phyloP scores from a whole-genome alignment of 2,888 invertebrate species.

The Drosophila diplacantha region DNA sequence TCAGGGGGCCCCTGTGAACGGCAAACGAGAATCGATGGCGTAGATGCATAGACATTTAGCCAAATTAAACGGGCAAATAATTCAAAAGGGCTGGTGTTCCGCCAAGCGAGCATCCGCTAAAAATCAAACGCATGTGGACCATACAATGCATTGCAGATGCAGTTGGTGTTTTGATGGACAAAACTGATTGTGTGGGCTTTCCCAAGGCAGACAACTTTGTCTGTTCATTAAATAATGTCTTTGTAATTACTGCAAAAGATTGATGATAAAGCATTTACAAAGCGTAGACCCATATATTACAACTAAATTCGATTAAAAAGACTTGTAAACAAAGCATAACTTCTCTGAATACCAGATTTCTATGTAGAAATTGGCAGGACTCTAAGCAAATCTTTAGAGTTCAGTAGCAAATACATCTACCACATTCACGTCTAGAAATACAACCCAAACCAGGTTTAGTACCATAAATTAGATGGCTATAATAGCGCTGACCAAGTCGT shows the following conservation, averaged over 20 bases:
- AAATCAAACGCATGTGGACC: constrained; percentile 1
- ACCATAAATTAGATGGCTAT: constrained; percentile 7
- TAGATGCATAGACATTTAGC: constrained; percentile 20
- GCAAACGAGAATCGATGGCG: constrained; percentile 22
- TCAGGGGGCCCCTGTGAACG: constrained; percentile 11
- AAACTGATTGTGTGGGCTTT: constrained; percentile 2
- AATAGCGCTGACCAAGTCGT: constrained; percentile 7
- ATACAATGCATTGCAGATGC: not conserved
- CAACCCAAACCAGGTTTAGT: not conserved
- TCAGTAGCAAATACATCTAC: not conserved
- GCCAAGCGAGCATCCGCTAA: constrained; percentile 8
- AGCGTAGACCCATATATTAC: not conserved
- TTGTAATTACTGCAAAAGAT: not conserved
- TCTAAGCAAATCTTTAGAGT: not conserved
- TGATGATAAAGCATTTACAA: not conserved
- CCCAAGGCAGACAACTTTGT: not conserved
- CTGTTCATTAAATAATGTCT: not conserved
- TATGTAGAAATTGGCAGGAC: not conserved
- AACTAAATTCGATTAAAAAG: not conserved
- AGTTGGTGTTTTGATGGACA: constrained; percentile 6
- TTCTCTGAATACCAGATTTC: not conserved
- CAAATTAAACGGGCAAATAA: constrained; percentile 43
- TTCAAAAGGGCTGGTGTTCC: constrained; percentile 14
- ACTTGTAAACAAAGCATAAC: not conserved
- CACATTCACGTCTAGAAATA: no score